Percentiles rank a stretch among this genome's conserved stretches.
phyloP scores from a whole-genome alignment of 2,113 vertebrate species.

The Atlantisia rogersi region DNA sequence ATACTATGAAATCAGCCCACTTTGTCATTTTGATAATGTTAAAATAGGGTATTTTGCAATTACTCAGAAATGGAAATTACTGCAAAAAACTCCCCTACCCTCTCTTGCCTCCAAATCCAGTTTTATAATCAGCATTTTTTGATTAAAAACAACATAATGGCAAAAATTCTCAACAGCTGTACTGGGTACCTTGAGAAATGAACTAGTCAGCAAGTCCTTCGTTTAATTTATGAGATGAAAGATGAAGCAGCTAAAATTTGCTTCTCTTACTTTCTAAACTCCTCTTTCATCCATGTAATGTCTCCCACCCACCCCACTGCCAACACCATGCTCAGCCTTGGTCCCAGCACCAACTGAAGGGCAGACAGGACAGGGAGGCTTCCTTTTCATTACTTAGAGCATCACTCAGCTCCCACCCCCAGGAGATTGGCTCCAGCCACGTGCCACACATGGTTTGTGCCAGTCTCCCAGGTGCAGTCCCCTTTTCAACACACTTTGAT shows the following conservation, averaged over 20 bases:
- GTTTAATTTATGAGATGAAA: not conserved
- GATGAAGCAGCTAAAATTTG: not conserved
- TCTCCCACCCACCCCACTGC: accelerated
- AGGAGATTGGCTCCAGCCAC: accelerated
- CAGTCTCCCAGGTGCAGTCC: not conserved
- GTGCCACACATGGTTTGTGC: not conserved
- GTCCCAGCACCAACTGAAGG: not conserved
- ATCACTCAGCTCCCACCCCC: not conserved
- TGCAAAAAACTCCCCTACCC: not conserved
- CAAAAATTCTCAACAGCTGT: not conserved
- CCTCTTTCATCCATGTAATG: accelerated
- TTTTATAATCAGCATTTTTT: not conserved
- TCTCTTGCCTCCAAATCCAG: not conserved
- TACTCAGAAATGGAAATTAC: not conserved
- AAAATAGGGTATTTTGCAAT: not conserved
- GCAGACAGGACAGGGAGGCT: not conserved
- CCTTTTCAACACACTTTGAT: accelerated
- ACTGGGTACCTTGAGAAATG: not conserved
- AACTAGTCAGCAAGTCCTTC: not conserved
- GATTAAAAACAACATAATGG: not conserved
- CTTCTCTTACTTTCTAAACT: not conserved
- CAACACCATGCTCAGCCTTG: accelerated
- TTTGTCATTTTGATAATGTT: not conserved
- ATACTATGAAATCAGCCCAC: not conserved
- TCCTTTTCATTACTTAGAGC: not conserved